Evolutionary conservation across 2,888 invertebrate genomes (phyloP).

Genomic region (Dasysyrphus tricinctus): DNA sequence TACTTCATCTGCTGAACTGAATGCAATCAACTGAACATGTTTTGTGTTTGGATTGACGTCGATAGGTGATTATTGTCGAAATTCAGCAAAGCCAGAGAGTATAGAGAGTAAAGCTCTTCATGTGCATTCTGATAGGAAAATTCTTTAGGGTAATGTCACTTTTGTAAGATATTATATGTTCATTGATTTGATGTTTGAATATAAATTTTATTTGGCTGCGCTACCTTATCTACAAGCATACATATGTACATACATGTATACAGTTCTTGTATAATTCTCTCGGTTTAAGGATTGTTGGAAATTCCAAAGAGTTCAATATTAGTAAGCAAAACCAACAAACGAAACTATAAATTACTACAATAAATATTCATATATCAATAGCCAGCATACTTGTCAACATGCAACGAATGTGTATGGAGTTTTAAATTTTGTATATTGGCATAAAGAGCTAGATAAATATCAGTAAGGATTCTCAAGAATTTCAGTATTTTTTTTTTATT

Average conservation of each 20-base stretch:
- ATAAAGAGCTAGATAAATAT: no score
- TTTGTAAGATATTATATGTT: neutral
- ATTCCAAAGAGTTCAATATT: no score
- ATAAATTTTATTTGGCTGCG: neutral
- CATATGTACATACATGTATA: no score
- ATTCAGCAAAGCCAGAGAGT: neutral
- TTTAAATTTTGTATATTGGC: no score
- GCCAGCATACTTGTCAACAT: no score
- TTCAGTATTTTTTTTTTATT: no score
- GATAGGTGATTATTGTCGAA: neutral
- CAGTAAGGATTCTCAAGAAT: no score
- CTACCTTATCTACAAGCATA: no score
- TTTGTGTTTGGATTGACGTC: neutral
- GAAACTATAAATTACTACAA: no score
- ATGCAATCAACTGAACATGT: neutral
- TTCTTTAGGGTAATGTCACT: neutral
- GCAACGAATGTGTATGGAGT: no score
- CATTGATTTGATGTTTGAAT: neutral
- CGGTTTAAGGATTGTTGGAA: neutral
- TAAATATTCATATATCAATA: no score
- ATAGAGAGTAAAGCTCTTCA: conserved; percentile 3
- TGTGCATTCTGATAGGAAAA: neutral
- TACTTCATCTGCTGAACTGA: neutral
- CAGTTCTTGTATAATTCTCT: neutral
- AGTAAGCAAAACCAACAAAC: no score